phyloP scores from a whole-genome alignment of 2,797 vertebrate species.

The Crocidura indochinensis region DNA sequence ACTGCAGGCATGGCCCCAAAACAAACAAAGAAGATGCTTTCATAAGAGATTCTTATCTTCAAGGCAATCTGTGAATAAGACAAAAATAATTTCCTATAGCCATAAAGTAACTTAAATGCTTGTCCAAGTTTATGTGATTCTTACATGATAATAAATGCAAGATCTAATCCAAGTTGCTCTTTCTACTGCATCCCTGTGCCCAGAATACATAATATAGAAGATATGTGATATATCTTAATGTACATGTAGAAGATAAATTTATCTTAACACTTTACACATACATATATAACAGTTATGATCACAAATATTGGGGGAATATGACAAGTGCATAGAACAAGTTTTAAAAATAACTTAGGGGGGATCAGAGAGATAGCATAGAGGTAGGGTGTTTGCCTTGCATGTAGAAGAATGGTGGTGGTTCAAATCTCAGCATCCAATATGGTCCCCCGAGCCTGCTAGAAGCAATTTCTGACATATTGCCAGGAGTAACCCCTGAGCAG shows the following conservation, averaged over 20 bases:
- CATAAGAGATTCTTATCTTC: not conserved
- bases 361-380: no score
- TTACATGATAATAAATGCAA: not conserved
- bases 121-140: not conserved
- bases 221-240: not conserved
- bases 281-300: not conserved
- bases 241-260: not conserved
- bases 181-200: not conserved
- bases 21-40: not conserved
- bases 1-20: no score
- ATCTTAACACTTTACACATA: not conserved
- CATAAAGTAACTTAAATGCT: conserved; percentile 22
- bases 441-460: no score
- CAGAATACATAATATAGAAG: not conserved
- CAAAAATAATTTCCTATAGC: not conserved
- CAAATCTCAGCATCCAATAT: no score
- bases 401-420: no score
- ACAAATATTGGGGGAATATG: not conserved
- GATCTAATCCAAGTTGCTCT: not conserved
- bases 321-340: not conserved
- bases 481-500: no score
- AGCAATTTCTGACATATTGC: no score
- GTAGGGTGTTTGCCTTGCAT: no score
- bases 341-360: conserved; percentile 20
- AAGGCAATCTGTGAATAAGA: not conserved